Percentiles rank a stretch among this genome's conserved stretches.
Conservation (phyloP, 2,113 vertebrate species). For the Eleginops maclovinus region DNA sequence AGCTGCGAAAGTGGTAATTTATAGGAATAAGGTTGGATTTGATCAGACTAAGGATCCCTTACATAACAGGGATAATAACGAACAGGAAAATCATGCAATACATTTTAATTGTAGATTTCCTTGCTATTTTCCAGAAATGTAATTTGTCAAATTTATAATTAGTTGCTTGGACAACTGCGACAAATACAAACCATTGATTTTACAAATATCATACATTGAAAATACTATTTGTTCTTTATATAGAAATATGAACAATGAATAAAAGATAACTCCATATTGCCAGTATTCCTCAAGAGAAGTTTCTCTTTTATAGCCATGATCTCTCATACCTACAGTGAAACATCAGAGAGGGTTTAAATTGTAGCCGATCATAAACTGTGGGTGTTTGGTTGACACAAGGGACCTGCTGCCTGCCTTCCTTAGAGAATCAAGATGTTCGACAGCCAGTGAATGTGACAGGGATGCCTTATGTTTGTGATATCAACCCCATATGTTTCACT, state of each 20-base stretch:
- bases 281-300: constrained; percentile 14
- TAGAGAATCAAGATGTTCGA: not conserved
- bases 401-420: constrained; percentile 13
- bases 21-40: not conserved
- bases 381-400: constrained; percentile 11
- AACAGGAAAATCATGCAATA: constrained; percentile 4
- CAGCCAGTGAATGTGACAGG: not conserved
- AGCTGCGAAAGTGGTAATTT: constrained; percentile 16
- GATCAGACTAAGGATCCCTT: constrained; percentile 7
- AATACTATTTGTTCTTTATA: not conserved
- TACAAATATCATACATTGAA: not conserved
- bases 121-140: constrained; percentile 19
- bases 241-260: constrained; percentile 10
- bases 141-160: constrained; percentile 10
- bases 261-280: constrained; percentile 10
- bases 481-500: constrained; percentile 9
- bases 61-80: constrained; percentile 5
- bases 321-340: constrained; percentile 18
- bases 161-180: not conserved
- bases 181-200: no score
- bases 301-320: constrained; percentile 30
- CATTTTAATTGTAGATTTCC: not conserved
- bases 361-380: constrained; percentile 30
- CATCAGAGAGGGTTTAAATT: constrained; percentile 30
- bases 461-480: not conserved